These are phyloP conservation scores for Caenorhabditis latens DNA, from an alignment of 1,140 invertebrate species.

Conservation along the genomic window DNA sequence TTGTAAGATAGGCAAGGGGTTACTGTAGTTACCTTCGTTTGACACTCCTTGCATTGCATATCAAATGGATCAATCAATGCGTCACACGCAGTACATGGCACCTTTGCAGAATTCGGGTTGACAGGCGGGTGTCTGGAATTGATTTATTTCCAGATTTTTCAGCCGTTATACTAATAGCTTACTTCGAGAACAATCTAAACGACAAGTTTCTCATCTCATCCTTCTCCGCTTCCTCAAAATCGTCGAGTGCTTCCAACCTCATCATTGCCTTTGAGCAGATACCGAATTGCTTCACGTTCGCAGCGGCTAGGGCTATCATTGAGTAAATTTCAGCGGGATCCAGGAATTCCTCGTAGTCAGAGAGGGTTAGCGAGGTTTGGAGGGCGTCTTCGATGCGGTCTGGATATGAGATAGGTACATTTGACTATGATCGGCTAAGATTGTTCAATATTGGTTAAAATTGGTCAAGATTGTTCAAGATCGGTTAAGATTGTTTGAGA, in stretches of 20 bases:
- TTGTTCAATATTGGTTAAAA: too few species aligned
- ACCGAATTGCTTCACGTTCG: conserved; percentile 23
- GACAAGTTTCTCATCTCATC: conserved; percentile 6
- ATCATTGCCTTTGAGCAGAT: conserved; percentile 42
- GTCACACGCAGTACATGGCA: not conserved
- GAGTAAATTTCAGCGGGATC: not conserved
- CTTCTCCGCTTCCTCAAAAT: not conserved
- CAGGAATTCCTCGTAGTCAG: not conserved
- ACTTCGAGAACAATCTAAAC: conserved; percentile 13
- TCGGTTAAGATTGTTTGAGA: too few species aligned
- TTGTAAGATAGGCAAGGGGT: not conserved
- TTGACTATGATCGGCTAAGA: too few species aligned
- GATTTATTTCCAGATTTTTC: not conserved
- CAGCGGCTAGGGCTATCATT: conserved; percentile 22
- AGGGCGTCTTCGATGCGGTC: conserved; percentile 5
- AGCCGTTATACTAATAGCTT: not conserved
- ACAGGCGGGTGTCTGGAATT: conserved; percentile 8
- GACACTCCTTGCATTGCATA: conserved; percentile 7
- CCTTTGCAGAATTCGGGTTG: not conserved
- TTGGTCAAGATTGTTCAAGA: too few species aligned
- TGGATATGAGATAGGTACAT: not conserved
- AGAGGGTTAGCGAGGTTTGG: not conserved
- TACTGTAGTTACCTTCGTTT: not conserved
- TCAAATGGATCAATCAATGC: conserved; percentile 18
- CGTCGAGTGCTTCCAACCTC: not conserved